phyloP scores from a whole-genome alignment of 1,140 invertebrate genomes.

The Drosophila yakuba region DNA sequence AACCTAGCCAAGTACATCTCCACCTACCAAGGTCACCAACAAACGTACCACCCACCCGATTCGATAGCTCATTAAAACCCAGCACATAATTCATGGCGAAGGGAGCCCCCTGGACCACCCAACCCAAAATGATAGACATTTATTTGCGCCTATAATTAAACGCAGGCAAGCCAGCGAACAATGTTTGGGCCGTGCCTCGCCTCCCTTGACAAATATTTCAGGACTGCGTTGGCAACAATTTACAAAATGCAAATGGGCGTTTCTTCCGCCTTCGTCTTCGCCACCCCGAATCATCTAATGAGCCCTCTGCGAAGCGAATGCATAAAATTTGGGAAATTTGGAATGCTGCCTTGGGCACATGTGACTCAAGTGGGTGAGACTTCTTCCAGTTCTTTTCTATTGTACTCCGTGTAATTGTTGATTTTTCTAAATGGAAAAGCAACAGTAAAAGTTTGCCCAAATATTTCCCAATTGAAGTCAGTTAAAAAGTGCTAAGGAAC shows the following conservation, averaged over 20 bases:
- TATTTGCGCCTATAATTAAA: constrained; percentile 82
- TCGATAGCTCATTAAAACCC: constrained; percentile 73
- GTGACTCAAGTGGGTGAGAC: constrained; percentile 42
- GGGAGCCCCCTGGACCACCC: constrained; percentile 39
- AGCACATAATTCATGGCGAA: constrained; percentile 39
- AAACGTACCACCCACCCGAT: constrained; percentile 21
- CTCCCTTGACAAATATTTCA: constrained; percentile 70
- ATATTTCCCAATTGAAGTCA: constrained; percentile 42
- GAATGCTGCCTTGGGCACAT: constrained; percentile 57
- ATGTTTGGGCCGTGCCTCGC: constrained; percentile 34
- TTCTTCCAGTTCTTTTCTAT: not conserved
- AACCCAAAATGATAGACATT: constrained; percentile 69
- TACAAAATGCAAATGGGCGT: constrained; percentile 71
- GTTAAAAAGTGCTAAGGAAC: constrained; percentile 46
- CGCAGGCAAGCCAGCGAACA: constrained; percentile 63
- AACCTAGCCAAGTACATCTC: not conserved
- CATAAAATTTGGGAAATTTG: constrained; percentile 57
- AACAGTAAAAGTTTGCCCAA: constrained; percentile 53
- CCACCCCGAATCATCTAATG: constrained; percentile 36
- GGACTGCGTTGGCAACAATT: constrained; percentile 64
- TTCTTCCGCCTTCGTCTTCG: constrained; percentile 6
- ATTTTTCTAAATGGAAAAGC: constrained; percentile 73
- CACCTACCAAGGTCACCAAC: not conserved
- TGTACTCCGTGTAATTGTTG: constrained; percentile 43
- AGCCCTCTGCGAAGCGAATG: constrained; percentile 53